Conservation (phyloP, 2,113 vertebrate species). For the Sisor rabdophorus region DNA sequence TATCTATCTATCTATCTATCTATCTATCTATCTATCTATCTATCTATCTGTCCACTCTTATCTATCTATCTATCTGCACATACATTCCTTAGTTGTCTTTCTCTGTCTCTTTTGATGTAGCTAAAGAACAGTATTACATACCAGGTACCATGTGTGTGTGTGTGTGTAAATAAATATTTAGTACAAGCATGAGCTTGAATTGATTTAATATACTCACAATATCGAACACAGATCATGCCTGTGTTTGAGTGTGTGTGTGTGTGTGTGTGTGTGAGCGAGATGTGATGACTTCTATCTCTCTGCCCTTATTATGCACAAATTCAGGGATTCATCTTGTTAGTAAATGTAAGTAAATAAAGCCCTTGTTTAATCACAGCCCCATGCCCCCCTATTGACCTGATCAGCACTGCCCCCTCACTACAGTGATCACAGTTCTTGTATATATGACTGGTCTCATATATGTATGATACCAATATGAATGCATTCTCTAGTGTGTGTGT, state of each 20-base stretch:
- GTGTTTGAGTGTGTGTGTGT: not conserved
- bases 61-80: constrained; percentile 14
- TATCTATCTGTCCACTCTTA: not conserved
- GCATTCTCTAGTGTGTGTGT: constrained; percentile 29
- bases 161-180: no score
- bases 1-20: no score
- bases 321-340: constrained; percentile 52
- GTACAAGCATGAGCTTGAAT: not conserved
- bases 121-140: constrained; percentile 99
- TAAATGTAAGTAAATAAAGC: constrained; percentile 50
- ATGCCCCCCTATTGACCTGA: constrained; percentile 5
- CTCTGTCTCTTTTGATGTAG: constrained; percentile 73
- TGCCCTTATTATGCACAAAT: constrained; percentile 38
- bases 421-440: constrained; percentile 16
- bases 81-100: constrained; percentile 53
- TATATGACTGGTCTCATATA: not conserved
- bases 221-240: not conserved
- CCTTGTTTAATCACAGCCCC: constrained; percentile 16
- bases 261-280: not conserved
- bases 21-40: not conserved
- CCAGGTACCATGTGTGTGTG: constrained; percentile 78
- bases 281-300: constrained; percentile 38
- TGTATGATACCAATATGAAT: constrained; percentile 21
- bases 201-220: not conserved
- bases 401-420: constrained; percentile 20